Conservation (phyloP, 1,140 invertebrate genomes). For the Aleiodes sp. region DNA sequence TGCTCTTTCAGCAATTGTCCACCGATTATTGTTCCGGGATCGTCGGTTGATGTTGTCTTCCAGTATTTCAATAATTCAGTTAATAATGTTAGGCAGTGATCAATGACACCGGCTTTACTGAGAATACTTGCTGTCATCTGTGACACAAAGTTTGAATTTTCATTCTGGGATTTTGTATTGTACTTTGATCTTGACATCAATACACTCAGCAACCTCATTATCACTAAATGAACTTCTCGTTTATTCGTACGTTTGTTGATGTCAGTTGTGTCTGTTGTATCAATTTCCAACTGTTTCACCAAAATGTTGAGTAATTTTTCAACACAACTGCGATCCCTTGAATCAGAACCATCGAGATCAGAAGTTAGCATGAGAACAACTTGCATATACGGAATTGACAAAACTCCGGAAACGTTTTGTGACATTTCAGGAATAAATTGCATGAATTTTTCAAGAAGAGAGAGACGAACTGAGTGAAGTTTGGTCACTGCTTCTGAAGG, state of each 20-base stretch:
- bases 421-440: constrained; percentile 72
- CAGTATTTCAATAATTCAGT: constrained; percentile 85
- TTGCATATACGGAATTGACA: constrained; percentile 92
- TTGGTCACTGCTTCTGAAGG: constrained; percentile 56
- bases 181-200: constrained; percentile 82
- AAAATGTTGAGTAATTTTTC: constrained; percentile 79
- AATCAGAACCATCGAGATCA: constrained; percentile 86
- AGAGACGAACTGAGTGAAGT: constrained; percentile 66
- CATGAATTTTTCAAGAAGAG: constrained; percentile 71
- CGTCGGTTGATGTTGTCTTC: constrained; percentile 71
- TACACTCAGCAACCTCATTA: constrained; percentile 84
- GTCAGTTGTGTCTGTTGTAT: constrained; percentile 67
- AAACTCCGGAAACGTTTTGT: constrained; percentile 74
- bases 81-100: constrained; percentile 84
- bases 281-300: constrained; percentile 82
- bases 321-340: constrained; percentile 80
- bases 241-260: constrained; percentile 72
- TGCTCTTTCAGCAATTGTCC: constrained; percentile 81
- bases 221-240: constrained; percentile 85
- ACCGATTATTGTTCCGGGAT: constrained; percentile 64
- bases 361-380: constrained; percentile 90
- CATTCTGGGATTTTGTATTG: constrained; percentile 68
- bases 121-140: constrained; percentile 81
- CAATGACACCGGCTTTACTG: constrained; percentile 80
- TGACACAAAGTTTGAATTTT: constrained; percentile 76